Evolutionary conservation across 2,797 vertebrate genomes (phyloP), one percentile per base, ranked within the genome.

Genomic region (Astyanax mexicanus): DNA sequence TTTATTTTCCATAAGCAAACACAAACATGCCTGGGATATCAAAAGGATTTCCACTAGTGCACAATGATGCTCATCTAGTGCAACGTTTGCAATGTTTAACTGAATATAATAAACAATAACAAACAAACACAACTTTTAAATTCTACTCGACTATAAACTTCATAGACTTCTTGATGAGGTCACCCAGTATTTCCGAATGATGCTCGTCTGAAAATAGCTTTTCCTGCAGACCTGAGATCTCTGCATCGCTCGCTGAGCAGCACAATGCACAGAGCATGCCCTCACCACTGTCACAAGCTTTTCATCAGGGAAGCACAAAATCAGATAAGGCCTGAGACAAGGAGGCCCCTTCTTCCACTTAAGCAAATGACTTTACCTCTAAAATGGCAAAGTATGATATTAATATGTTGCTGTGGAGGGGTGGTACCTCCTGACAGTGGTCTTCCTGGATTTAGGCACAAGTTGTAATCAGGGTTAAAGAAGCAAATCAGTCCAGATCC

Each of bases 201-300:
- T 35, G 47, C 3, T 71, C 72, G 77, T 75, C 84, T 87, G 86
- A 89, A 88, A 87, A 86, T 85, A 88, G 45, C 29, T 54, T 7
- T 9, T 37, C 23, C 60, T 71, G 35, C 77, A 79, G 74, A 79
- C 79, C 65, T 60, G 58, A 71, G 61, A 61, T 80, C 38, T 27
- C 47, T 23, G 74, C 71, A 72, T 65, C 65, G 72, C 80, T 81
- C 84, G 54, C n/a, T n/a, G 80, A 79, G 73, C 78, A 68, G 44
- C 81, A 88, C 85, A 91, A 87, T 80, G 61, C 69, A 89, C 81
- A 90, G 82, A 87, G 84, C 80, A 52, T 84, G 23, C 58, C 77
- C 82, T 65, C 84, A 81, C 81, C 73, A n/a, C 67, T 84, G 87
- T 92, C 92, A 93, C 89, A 88, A 66, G 89, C 83, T 88, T 88